These are phyloP conservation scores for Tachystola acroxantha DNA, from an alignment of 2,888 invertebrate genomes.

Conservation along the genomic window DNA sequence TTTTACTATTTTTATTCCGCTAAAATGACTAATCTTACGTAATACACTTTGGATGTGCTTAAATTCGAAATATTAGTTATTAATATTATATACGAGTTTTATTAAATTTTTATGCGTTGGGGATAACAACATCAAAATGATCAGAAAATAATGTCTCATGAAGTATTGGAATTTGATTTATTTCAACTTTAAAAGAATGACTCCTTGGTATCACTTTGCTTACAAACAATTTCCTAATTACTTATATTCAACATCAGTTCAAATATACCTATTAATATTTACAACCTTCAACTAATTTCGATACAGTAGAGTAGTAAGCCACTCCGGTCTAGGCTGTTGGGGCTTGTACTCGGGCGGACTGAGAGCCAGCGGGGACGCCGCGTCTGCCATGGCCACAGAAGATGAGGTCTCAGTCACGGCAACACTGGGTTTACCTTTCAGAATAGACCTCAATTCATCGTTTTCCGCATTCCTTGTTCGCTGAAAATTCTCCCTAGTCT, in stretches of 20 bases:
- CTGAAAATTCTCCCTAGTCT: constrained; percentile 84
- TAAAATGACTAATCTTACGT: too few relatives aligned
- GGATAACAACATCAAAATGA: too few relatives aligned
- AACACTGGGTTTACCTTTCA: constrained; percentile 77
- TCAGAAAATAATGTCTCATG: not conserved
- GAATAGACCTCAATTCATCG: constrained; percentile 71
- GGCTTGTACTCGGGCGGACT: constrained; percentile 62
- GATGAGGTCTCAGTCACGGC: constrained; percentile 70
- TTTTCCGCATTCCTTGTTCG: constrained; percentile 65
- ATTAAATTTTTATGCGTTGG: too few relatives aligned
- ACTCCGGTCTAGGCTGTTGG: constrained; percentile 60
- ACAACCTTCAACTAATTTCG: constrained; percentile 56
- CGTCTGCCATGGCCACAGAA: constrained; percentile 59
- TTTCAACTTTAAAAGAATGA: constrained; percentile 67
- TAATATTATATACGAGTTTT: too few relatives aligned
- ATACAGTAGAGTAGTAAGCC: constrained; percentile 65
- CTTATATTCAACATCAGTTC: constrained; percentile 60
- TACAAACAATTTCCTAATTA: constrained; percentile 56
- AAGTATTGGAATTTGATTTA: constrained; percentile 49
- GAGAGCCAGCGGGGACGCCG: constrained; percentile 59
- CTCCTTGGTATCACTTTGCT: constrained; percentile 48
- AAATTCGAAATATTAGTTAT: too few relatives aligned
- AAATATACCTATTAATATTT: constrained; percentile 45
- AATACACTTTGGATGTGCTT: too few relatives aligned
- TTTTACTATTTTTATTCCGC: too few relatives aligned